Conservation (phyloP, 1,140 invertebrate genomes). For the Heliconius hermathena region DNA sequence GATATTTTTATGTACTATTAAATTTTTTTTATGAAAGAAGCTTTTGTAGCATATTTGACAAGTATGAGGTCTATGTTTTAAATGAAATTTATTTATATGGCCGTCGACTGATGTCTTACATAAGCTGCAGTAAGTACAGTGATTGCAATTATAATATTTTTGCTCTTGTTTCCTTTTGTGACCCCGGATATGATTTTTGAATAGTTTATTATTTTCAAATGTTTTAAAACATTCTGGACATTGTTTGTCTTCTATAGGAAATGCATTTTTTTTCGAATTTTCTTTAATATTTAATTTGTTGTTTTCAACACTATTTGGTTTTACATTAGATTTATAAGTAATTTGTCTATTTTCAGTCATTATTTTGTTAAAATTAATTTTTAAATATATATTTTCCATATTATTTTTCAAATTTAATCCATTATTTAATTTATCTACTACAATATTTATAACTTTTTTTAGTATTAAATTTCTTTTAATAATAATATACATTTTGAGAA, state of each 20-base stretch:
- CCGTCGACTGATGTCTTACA: constrained; percentile 58
- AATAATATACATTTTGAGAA: constrained; percentile 50
- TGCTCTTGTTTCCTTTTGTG: constrained; percentile 39
- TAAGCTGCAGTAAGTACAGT: constrained; percentile 54
- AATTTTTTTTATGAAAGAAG: constrained; percentile 65
- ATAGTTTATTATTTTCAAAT: constrained; percentile 37
- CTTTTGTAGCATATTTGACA: constrained; percentile 59
- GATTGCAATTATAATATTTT: constrained; percentile 46
- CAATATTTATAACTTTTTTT: constrained; percentile 37
- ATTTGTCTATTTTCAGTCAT: constrained; percentile 8
- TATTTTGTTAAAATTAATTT: constrained; percentile 33
- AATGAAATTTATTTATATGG: constrained; percentile 62
- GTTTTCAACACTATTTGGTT: neutral
- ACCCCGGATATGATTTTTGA: constrained; percentile 40
- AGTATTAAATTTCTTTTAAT: constrained; percentile 45
- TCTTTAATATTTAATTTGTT: neutral
- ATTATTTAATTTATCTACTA: constrained; percentile 39
- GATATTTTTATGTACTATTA: constrained; percentile 53
- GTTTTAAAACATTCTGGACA: constrained; percentile 53
- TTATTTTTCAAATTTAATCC: constrained; percentile 22
- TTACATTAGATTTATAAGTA: neutral
- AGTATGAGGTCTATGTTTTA: constrained; percentile 50
- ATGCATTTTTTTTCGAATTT: neutral
- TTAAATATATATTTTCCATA: constrained; percentile 18
- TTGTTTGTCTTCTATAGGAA: constrained; percentile 39